Conservation (phyloP, 30 jellyfish, hydroid and myxozoan species). For the Nemopilema nomurai region DNA sequence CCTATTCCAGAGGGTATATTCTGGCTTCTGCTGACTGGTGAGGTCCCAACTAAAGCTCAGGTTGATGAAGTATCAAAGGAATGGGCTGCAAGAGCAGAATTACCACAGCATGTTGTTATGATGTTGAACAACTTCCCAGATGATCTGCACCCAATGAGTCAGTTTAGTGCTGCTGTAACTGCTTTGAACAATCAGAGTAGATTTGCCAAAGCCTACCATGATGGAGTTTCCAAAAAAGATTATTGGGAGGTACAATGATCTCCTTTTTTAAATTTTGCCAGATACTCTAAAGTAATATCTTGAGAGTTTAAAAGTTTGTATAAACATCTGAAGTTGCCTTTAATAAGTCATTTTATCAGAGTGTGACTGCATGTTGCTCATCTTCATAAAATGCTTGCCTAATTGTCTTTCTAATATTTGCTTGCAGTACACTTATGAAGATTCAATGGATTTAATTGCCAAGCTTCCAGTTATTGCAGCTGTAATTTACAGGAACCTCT, state of each 20-base stretch:
- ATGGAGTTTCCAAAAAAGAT: slow-evolving; percentile 85
- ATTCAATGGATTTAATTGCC: slow-evolving; percentile 93
- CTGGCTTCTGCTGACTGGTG: slow-evolving; percentile 98
- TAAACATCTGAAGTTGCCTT: no score
- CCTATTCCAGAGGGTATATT: slow-evolving; percentile 98
- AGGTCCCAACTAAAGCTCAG: slow-evolving; percentile 96
- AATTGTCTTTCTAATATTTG: no score
- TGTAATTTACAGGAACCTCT: slow-evolving; percentile 82
- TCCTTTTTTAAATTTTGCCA: no score
- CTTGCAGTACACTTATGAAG: slow-evolving; percentile 95
- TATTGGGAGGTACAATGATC: slow-evolving; percentile 85
- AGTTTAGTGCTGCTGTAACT: slow-evolving; percentile 94
- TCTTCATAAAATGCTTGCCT: no score
- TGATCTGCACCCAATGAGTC: slow-evolving; percentile 98
- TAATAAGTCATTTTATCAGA: no score
- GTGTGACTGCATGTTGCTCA: no score
- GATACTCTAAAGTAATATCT: no score
- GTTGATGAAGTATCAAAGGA: slow-evolving; percentile 88
- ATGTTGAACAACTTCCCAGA: slow-evolving; percentile 97
- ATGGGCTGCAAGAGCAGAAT: slow-evolving; percentile 98
- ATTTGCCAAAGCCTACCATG: slow-evolving; percentile 94
- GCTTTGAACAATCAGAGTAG: slow-evolving; percentile 95
- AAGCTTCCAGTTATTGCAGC: slow-evolving; percentile 97
- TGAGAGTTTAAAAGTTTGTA: no score
- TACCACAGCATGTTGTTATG: slow-evolving; percentile 95